Base-by-base conservation (phyloP, 1,140 invertebrate genomes). In the Acyrthosiphon pisum region DNA sequence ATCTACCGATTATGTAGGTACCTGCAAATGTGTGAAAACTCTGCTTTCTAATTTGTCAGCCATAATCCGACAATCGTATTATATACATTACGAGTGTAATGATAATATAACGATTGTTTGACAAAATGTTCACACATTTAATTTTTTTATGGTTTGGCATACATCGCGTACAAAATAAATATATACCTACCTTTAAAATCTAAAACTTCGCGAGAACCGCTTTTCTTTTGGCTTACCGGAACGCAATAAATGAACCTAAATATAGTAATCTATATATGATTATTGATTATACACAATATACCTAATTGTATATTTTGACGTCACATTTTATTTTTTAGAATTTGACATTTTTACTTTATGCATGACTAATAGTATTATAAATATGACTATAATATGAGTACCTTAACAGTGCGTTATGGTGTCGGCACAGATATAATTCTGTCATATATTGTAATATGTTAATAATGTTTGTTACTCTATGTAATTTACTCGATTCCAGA, bases 101-200 rank as follows among this genome's bases (percentile, higher is more conserved):
- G 30, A 76, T 76, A 76, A 76, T n/a, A 2, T 76, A 76, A 76
- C 30, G 14, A 76, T 76, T 76, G 60, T 76, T 76, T 76, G 60
- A 76, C 60, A 76, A 76, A 76, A 76, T 76, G 30, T 76, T 76
- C 60, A 76, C 60, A 76, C 60, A 76, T 76, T 76, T 35, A 76
- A 6, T 76, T 68, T 60, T 41, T 68, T 76, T 76, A n/a, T n/a
- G 18, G 60, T 76, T 76, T 18, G 60, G 60, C 60, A 76, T n/a
- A 76, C 60, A 35, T 76, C 6, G n/a, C n/a, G 60, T 18, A 68
- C 60, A 68, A 76, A 76, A 76, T 76, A 76, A 76, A n/a, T 26
- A 56, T 1, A 56, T n/a, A 76, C 0, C n/a, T n/a, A 20, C n/a
- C 11, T n/a, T 76, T 76, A n/a, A 76, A 35, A 76, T 76, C n/a